Conservation (phyloP, 1,140 invertebrate species). For the Papilio xuthus region DNA sequence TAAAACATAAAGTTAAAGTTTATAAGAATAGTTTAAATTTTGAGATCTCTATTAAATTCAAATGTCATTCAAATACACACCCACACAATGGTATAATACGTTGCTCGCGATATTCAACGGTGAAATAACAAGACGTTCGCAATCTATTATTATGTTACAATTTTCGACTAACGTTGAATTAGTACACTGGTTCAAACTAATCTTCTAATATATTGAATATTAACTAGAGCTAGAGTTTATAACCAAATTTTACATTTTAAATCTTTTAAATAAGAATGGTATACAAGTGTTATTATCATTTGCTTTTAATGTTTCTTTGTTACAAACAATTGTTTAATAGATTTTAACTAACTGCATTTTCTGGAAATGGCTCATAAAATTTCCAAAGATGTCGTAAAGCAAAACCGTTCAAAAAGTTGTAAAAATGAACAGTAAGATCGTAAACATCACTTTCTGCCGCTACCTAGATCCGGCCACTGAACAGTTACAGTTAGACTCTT, state of each 20-base stretch:
- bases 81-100: background rate
- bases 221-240: too few species aligned
- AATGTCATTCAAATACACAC: constrained; percentile 1
- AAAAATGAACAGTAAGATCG: constrained; percentile 18
- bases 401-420: constrained; percentile 19
- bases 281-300: background rate
- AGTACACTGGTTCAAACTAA: too few species aligned
- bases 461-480: background rate
- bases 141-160: too few species aligned
- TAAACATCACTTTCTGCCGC: background rate
- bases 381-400: constrained; percentile 6
- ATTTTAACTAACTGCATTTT: background rate
- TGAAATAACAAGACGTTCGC: too few species aligned
- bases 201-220: too few species aligned
- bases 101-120: background rate
- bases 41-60: background rate
- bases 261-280: background rate
- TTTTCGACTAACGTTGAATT: too few species aligned
- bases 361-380: constrained; percentile 3
- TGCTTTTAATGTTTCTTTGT: background rate
- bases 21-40: background rate
- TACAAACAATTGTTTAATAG: background rate
- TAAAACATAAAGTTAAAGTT: background rate
- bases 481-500: background rate
- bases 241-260: too few species aligned